Percentiles rank a stretch among this genome's conserved stretches.
phyloP scores from a whole-genome alignment of 2,888 invertebrate species.

The Tipula vernalis region DNA sequence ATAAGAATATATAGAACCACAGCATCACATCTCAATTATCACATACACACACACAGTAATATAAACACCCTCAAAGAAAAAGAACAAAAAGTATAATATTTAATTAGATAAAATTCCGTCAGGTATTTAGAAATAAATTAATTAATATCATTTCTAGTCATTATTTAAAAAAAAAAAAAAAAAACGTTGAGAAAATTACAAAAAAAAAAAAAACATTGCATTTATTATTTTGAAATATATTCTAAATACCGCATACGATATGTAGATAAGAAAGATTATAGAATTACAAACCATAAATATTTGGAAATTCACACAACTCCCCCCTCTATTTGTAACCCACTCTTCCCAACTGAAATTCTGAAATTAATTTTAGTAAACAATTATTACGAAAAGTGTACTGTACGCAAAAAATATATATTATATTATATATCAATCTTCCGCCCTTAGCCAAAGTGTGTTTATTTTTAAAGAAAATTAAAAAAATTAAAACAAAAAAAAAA shows the following conservation, averaged over 20 bases:
- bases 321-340: not conserved
- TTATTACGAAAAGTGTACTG: not conserved
- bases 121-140: not conserved
- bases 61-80: not conserved
- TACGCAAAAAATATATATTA: conserved; percentile 8
- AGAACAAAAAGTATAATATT: not conserved
- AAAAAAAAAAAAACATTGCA: not conserved
- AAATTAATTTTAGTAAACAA: conserved; percentile 8
- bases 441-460: conserved; percentile 19
- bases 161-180: not conserved
- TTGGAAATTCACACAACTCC: not conserved
- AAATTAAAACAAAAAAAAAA: not conserved
- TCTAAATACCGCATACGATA: not conserved
- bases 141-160: not conserved
- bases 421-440: conserved; percentile 16
- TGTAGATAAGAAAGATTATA: not conserved
- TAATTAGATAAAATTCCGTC: not conserved
- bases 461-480: conserved; percentile 9
- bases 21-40: not conserved
- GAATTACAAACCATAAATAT: not conserved
- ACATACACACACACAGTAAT: not conserved
- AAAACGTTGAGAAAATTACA: not conserved
- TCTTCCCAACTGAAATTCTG: not conserved
- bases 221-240: not conserved
- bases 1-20: not conserved